Conservation (phyloP, 2,113 vertebrate genomes). For the Pelodiscus sinensis region DNA sequence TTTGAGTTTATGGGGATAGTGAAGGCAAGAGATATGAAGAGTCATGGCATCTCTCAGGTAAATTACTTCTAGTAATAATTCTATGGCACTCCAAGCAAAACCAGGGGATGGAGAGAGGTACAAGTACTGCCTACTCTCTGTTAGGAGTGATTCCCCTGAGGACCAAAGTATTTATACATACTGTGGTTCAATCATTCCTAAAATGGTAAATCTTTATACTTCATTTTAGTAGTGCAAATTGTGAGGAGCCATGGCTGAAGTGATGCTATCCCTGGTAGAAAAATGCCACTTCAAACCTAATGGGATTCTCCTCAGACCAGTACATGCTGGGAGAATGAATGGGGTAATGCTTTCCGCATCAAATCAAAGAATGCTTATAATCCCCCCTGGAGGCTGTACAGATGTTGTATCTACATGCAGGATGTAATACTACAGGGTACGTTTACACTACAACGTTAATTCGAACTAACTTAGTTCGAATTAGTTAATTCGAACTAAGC, state of each 20-base stretch:
- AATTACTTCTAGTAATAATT: neutral
- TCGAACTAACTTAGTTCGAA: too few relatives aligned
- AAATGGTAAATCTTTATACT: neutral
- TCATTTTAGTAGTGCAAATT: neutral
- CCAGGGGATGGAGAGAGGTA: neutral
- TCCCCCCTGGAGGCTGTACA: neutral
- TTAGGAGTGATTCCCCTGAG: neutral
- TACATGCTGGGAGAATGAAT: neutral
- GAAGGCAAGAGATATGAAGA: neutral
- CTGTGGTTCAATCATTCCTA: neutral
- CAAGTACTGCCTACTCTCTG: neutral
- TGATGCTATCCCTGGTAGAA: neutral
- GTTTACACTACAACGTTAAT: too few relatives aligned
- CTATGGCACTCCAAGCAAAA: neutral
- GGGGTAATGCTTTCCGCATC: neutral
- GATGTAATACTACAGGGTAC: neutral
- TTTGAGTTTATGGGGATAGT: neutral
- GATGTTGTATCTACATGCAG: neutral
- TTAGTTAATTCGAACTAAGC: too few relatives aligned
- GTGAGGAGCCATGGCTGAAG: neutral
- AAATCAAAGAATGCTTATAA: neutral
- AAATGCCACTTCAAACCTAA: neutral
- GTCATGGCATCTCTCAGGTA: neutral
- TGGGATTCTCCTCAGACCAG: neutral
- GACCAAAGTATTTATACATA: neutral